A percentile compares a stretch with the other conserved stretches of the same genome.
phyloP scores from a whole-genome alignment of 1,140 invertebrate genomes.

The Radopholus similis region DNA sequence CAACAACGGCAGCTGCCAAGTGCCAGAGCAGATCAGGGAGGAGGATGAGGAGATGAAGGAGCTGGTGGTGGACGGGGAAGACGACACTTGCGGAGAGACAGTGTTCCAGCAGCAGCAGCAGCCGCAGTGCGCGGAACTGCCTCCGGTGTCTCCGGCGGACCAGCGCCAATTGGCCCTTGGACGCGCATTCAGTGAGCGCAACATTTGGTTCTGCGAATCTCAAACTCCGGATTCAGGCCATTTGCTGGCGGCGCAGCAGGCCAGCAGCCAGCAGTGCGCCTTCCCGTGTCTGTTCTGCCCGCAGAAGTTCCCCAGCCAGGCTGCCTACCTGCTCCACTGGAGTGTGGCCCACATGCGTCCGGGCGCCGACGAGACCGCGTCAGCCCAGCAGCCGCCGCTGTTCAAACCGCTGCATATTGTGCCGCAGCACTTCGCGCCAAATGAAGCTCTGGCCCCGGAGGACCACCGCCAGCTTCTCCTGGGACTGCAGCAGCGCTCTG shows the following conservation, averaged over 20 bases:
- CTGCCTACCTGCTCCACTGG: constrained; percentile 18
- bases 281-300: constrained; percentile 7
- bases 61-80: too few relatives aligned
- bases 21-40: too few relatives aligned
- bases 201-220: too few relatives aligned
- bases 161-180: background rate
- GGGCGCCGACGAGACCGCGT: background rate
- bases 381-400: background rate
- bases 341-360: background rate
- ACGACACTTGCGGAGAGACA: too few relatives aligned
- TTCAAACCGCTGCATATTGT: background rate
- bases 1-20: background rate
- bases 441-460: background rate
- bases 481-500: background rate
- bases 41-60: too few relatives aligned
- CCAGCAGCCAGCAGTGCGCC: background rate
- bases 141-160: background rate
- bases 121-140: background rate
- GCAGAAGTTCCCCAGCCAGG: background rate
- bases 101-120: background rate
- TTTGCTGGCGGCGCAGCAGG: background rate
- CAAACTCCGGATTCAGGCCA: too few relatives aligned
- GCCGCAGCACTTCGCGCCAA: background rate
- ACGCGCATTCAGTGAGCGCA: background rate
- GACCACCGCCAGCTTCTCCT: background rate